Conservation (phyloP, 1,140 invertebrate genomes). For the Diabrotica undecimpunctata region DNA sequence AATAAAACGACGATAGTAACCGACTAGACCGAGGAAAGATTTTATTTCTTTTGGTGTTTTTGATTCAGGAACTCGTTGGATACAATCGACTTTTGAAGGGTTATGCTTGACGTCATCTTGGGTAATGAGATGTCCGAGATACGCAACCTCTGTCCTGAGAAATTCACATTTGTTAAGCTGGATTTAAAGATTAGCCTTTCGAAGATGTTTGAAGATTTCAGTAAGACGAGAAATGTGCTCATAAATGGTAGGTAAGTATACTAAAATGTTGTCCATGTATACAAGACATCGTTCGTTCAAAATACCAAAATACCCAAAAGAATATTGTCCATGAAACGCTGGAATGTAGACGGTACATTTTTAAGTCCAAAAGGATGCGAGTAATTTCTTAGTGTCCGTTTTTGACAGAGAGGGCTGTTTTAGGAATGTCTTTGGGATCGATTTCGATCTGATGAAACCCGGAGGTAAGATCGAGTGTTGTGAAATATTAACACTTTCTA, state of each 20-base stretch:
- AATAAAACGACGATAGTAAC: neutral
- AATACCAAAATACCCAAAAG: neutral
- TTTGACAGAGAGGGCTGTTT: too few relatives aligned
- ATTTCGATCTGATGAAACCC: too few relatives aligned
- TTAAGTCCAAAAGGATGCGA: neutral
- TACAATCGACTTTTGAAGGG: neutral
- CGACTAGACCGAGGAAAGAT: neutral
- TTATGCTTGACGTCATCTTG: too few relatives aligned
- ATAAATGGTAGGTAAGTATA: neutral
- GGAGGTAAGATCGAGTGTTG: too few relatives aligned
- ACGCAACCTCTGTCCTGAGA: neutral
- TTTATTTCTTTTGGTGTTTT: neutral
- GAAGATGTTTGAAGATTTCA: slow-evolving; percentile 3
- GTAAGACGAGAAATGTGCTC: slow-evolving; percentile 5
- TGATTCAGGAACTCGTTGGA: neutral
- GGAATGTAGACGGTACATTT: slow-evolving; percentile 2
- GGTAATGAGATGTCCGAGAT: too few relatives aligned
- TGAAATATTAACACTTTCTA: too few relatives aligned
- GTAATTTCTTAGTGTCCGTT: slow-evolving; percentile 3
- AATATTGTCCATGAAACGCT: too few relatives aligned
- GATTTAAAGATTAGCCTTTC: slow-evolving; percentile 4
- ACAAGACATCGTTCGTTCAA: neutral
- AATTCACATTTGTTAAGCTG: neutral
- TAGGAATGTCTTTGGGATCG: too few relatives aligned
- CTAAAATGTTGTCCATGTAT: neutral